Conservation (phyloP, 2,888 invertebrate species). For the Harpagoxenus sublaevis region DNA sequence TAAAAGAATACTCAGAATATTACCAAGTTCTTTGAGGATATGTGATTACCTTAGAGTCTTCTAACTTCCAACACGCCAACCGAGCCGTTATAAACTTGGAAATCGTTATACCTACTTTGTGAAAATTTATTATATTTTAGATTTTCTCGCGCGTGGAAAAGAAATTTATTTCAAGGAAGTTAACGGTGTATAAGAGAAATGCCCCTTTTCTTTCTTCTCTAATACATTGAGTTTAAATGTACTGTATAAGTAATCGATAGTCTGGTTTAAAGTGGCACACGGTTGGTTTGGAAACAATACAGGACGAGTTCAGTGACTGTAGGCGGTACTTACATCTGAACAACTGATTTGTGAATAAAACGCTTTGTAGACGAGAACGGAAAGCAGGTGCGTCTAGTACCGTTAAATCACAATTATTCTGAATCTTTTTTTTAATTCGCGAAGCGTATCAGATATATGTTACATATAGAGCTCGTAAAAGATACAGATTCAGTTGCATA, state of each 20-base stretch:
- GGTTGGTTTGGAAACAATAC: neutral
- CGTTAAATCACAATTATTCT: constrained; percentile 55
- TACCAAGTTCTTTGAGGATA: neutral
- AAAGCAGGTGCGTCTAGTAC: constrained; percentile 29
- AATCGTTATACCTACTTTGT: neutral
- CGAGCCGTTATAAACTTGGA: neutral
- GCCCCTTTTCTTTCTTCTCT: neutral
- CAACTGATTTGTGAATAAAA: constrained; percentile 50
- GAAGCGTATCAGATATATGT: neutral
- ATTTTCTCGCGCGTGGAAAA: neutral
- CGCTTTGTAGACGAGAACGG: constrained; percentile 10
- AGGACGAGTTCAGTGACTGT: constrained; percentile 51
- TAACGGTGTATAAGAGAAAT: neutral
- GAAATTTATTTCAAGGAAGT: neutral
- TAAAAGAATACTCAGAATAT: too few species aligned
- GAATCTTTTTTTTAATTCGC: neutral
- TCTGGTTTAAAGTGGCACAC: neutral
- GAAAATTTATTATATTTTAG: neutral
- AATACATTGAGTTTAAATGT: neutral
- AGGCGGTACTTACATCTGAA: neutral
- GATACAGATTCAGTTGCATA: neutral
- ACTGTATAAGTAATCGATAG: neutral
- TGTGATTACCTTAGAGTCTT: neutral
- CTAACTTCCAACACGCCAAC: neutral
- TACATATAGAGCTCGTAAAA: neutral